A percentile compares a stretch with the other conserved stretches of the same genome.
phyloP scores from a whole-genome alignment of 2,797 vertebrate species.

The Cirrhinus mrigala region DNA sequence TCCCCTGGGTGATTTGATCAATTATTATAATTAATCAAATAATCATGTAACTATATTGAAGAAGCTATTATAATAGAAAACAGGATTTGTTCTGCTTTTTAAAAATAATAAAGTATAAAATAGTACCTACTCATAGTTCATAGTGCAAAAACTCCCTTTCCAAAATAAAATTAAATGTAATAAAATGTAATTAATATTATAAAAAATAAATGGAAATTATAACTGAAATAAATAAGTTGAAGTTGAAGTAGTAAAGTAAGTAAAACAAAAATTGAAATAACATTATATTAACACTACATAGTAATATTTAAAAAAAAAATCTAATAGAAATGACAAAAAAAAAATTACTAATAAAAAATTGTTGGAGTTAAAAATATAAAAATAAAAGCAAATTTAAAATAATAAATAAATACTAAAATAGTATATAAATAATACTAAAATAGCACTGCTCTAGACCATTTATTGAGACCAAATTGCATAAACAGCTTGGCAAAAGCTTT shows the following conservation, averaged over 20 bases:
- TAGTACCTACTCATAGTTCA: not conserved
- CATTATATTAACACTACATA: not conserved
- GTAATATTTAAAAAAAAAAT: not conserved
- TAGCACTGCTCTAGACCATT: not conserved
- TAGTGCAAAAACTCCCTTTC: not conserved
- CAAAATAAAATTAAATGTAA: not conserved
- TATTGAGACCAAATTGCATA: not conserved
- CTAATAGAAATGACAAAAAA: not conserved
- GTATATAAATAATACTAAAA: not conserved
- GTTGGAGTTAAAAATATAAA: not conserved
- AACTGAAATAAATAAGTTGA: not conserved
- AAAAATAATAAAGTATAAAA: not conserved
- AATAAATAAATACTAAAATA: no score
- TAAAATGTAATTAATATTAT: not conserved
- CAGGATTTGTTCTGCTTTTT: not conserved
- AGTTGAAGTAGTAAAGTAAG: not conserved
- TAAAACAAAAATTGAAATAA: not conserved
- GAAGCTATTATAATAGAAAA: not conserved
- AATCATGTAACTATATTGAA: not conserved
- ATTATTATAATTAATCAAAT: not conserved
- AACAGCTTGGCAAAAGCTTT: not conserved
- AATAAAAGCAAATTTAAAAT: not conserved
- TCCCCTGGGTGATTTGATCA: conserved; percentile 79
- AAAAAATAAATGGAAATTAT: not conserved
- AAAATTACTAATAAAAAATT: not conserved